Evolutionary conservation across 2,888 invertebrate genomes (phyloP), one percentile per base, ranked within the genome.

Genomic region (Trichopria drosophilae): DNA sequence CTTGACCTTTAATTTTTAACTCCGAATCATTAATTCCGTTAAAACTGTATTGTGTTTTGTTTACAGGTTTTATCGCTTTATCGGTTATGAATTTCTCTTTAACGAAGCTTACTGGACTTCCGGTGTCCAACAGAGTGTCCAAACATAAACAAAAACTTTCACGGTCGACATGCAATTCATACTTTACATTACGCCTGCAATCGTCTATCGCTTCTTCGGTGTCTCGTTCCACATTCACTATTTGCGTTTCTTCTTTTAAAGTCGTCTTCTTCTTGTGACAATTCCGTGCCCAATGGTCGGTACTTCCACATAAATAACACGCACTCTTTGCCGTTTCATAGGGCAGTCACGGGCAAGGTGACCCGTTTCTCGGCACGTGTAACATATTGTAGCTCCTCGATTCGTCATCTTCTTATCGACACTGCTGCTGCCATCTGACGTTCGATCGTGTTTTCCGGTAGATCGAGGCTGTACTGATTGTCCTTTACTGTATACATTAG

Each of bases 21-120:
- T 40, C 44, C 7, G 32, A 42, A 2, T 36, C 35, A 26, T 55
- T 52, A 19, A 48, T 43, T 3, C 51, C 48, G 18, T 42, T 43
- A 40, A 39, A 54, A 31, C 7, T 5, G 12, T n/a, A n/a, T n/a
- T n/a, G n/a, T 36, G n/a, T 6, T 31, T n/a, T 31, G 5, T 5
- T 7, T 7, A 12, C 36, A 22, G 19, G 3, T 6, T 37, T 15
- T 4, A 20, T 4, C 13, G 23, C 3, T 3, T 12, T 6, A 4
- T 15, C 19, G 20, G 18, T 34, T 3, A 34, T 16, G 10, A 34
- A 6, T 19, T 20, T 10, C n/a, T 34, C 34, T 20, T 16, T 34
- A 16, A 34, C 20, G n/a, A n/a, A n/a, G n/a, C n/a, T n/a, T n/a
- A n/a, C n/a, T n/a, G n/a, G n/a, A n/a, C n/a, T n/a, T n/a, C 6